Base-by-base conservation (phyloP, 2,113 vertebrate genomes). In the Tautogolabrus adspersus region DNA sequence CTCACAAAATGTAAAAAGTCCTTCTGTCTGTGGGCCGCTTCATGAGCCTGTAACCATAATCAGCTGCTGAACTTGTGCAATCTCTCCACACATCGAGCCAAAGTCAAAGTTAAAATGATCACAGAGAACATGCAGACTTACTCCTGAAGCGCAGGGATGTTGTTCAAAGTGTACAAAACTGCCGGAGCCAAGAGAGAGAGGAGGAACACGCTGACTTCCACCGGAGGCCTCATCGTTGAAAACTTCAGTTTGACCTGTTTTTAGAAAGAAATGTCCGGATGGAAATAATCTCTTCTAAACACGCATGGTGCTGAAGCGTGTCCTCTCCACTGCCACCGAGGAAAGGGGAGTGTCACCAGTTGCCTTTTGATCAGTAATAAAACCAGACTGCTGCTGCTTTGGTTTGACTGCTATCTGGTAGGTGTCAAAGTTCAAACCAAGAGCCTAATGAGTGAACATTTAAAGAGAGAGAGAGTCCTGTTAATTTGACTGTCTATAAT, bases 101-200 rank as follows among this genome's bases (percentile, higher is more conserved):
- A 37, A 34, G 44, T 34, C 46, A 34, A 6, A 66, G 21, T 42
- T 42, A 16, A 69, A 67, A 47, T 12, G 0, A 66, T 55, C n/a
- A 6, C 7, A 46, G 10, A 46, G 12, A 40, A 22, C 22, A 18
- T 16, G 34, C 26, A 73, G 44, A 96, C 97, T 96, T 93, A 98
- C 97, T 95, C 93, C 56, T 96, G 96, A 61, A 96, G 61, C 23
- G 82, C 78, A 1, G 94, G 87, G 30, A 89, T 57, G 1, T 89
- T 83, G 86, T 95, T 96, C 85, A 96, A 78, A 18, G 82, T 55
- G 47, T 94, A 96, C 70, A 95, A 93, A 64, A 96, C 47, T 1
- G 92, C 94, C 23, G 97, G 91, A 38, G 95, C 95, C 23, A 91
- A 57, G 6, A 97, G 89, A 10, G 96, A 96, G 4, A 96, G 74